Conservation (phyloP, 2,113 vertebrate genomes). For the Hystrix cristata region DNA sequence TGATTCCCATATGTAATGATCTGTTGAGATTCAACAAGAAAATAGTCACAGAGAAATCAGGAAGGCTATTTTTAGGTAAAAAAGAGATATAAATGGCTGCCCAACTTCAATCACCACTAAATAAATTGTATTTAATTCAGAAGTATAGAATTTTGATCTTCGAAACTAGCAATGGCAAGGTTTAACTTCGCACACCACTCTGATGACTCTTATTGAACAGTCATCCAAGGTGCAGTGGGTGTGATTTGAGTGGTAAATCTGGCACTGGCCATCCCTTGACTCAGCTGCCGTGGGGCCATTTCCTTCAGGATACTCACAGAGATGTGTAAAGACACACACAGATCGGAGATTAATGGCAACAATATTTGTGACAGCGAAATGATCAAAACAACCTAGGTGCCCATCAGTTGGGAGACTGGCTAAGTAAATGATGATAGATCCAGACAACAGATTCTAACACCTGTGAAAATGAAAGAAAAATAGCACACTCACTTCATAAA, state of each 20-base stretch:
- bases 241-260: background rate
- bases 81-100: background rate
- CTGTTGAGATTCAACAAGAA: background rate
- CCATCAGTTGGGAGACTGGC: background rate
- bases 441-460: background rate
- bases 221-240: background rate
- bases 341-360: background rate
- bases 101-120: background rate
- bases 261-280: background rate
- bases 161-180: background rate
- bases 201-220: background rate
- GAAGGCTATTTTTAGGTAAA: background rate
- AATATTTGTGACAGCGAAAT: background rate
- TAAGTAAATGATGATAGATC: background rate
- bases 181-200: background rate
- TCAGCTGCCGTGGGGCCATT: background rate
- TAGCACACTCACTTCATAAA: background rate
- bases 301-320: background rate
- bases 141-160: background rate
- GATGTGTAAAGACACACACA: background rate
- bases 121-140: background rate
- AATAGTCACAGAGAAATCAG: background rate
- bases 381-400: background rate
- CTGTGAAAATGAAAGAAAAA: background rate
- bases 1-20: background rate